A percentile compares a stretch with the other conserved stretches of the same genome.
These are phyloP conservation scores for Lasioglossum zephyrum DNA, from an alignment of 2,888 invertebrate species.

Conservation along the genomic window DNA sequence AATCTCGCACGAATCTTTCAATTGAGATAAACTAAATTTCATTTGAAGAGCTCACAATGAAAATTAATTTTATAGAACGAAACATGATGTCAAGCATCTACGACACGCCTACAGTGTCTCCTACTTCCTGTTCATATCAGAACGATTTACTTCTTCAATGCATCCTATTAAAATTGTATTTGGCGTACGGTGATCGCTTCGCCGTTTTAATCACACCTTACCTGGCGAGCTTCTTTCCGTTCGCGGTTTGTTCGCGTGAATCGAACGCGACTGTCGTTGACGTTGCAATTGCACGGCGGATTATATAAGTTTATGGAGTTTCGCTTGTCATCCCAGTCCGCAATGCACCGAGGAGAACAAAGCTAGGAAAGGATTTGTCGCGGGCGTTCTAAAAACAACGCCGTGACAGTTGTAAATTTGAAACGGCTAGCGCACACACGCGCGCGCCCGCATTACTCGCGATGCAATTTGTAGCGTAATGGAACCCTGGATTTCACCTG, in stretches of 20 bases:
- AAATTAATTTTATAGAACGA: not conserved
- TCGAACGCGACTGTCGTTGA: slow-evolving; percentile 29
- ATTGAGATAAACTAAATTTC: not conserved
- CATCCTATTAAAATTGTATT: not conserved
- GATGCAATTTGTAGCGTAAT: not conserved
- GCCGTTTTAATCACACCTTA: slow-evolving; percentile 10
- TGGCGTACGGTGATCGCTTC: not conserved
- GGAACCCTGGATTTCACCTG: not conserved
- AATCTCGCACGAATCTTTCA: not conserved
- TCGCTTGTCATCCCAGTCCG: slow-evolving; percentile 7
- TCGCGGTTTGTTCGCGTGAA: slow-evolving; percentile 1
- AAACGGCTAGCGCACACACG: not conserved
- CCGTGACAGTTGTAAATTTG: slow-evolving; percentile 20
- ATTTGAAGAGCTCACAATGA: not conserved
- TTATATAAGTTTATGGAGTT: slow-evolving; percentile 38
- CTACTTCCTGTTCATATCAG: not conserved
- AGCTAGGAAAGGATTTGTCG: slow-evolving; percentile 17
- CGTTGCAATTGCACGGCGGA: slow-evolving; percentile 34
- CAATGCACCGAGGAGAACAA: slow-evolving; percentile 17
- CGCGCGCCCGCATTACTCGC: not conserved
- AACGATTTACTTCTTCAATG: not conserved
- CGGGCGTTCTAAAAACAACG: not conserved
- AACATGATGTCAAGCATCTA: not conserved
- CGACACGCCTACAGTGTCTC: not conserved
- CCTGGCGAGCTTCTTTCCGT: not conserved